Conservation (phyloP, 2,113 vertebrate species). For the Scartelaos histophorus region DNA sequence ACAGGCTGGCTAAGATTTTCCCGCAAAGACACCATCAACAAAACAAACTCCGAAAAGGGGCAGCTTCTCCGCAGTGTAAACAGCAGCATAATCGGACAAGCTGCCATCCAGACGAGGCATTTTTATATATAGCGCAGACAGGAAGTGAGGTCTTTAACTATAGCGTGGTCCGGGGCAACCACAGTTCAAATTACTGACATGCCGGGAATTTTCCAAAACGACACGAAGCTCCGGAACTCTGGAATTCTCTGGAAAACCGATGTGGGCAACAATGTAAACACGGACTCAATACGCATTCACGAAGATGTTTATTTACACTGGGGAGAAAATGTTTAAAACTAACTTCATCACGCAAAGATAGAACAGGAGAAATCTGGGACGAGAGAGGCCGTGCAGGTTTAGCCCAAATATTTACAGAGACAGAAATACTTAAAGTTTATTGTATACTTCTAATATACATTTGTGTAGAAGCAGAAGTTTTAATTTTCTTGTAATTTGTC, state of each 20-base stretch:
- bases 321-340: slow-evolving; percentile 12
- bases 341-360: background rate
- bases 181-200: slow-evolving; percentile 65
- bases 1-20: background rate
- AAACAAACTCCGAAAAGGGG: slow-evolving; percentile 11
- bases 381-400: background rate
- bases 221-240: slow-evolving; percentile 44
- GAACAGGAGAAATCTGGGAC: background rate
- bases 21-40: background rate
- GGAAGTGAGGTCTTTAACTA: slow-evolving; percentile 18
- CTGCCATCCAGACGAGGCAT: background rate
- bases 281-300: slow-evolving; percentile 3
- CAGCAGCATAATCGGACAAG: slow-evolving; percentile 2
- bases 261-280: slow-evolving; percentile 60
- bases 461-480: background rate
- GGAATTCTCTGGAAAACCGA: slow-evolving; percentile 49
- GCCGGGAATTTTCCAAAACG: slow-evolving; percentile 69
- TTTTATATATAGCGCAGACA: slow-evolving; percentile 15
- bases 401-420: background rate
- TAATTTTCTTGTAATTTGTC: too few relatives aligned
- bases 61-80: background rate
- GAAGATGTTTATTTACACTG: slow-evolving; percentile 26
- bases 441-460: background rate
- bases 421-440: background rate
- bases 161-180: slow-evolving; percentile 43